These are phyloP conservation scores for Microcaecilia unicolor DNA, from an alignment of 2,797 vertebrate species.

Conservation along the genomic window DNA sequence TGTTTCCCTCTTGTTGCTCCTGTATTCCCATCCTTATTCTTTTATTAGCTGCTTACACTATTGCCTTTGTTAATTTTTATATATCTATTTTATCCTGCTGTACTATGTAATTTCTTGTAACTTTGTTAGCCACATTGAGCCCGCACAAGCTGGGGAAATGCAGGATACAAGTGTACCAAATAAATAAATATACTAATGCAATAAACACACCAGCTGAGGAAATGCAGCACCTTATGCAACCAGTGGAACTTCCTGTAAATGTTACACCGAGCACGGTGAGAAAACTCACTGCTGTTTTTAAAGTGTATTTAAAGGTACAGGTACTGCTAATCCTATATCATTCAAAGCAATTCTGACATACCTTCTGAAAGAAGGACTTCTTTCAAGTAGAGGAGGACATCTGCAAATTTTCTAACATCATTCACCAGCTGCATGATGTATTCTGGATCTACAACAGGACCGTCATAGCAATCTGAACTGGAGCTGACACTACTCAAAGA, in stretches of 20 bases:
- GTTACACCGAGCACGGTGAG: background rate
- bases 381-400: conserved; percentile 84
- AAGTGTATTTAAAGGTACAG: background rate
- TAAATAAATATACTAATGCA: too few species aligned
- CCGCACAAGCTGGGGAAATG: too few species aligned
- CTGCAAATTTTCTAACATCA: conserved; percentile 87
- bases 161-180: too few species aligned
- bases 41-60: too few species aligned
- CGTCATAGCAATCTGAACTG: conserved; percentile 56
- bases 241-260: conserved; percentile 18
- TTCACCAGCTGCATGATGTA: conserved; percentile 91
- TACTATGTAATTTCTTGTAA: too few species aligned
- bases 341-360: conserved; percentile 46
- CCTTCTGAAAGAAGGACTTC: conserved; percentile 84
- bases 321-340: too few species aligned
- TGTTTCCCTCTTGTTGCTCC: too few species aligned
- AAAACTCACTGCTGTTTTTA: conserved; percentile 1
- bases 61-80: too few species aligned
- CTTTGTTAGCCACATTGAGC: too few species aligned
- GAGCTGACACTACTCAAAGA: conserved; percentile 67
- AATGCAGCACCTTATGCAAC: conserved; percentile 19
- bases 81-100: too few species aligned
- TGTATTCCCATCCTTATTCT: too few species aligned
- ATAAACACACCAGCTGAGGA: too few species aligned
- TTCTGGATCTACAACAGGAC: conserved; percentile 70